These are phyloP conservation scores for Regulus satrapa DNA, from an alignment of 2,113 vertebrate species.

Conservation along the genomic window DNA sequence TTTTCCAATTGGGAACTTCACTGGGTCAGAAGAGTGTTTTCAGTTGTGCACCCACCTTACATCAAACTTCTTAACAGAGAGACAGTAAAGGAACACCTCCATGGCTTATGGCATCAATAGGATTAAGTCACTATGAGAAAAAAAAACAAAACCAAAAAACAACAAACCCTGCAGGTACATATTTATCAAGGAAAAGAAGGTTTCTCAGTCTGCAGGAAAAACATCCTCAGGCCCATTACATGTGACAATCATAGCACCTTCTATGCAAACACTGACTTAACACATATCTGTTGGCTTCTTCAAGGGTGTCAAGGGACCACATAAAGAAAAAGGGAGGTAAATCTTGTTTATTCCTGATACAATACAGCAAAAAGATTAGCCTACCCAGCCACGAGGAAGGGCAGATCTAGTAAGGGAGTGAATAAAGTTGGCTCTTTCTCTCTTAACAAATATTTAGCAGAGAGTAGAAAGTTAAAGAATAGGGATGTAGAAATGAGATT, in stretches of 20 bases:
- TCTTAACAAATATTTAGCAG: conserved; percentile 5
- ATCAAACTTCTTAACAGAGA: not conserved
- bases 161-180: not conserved
- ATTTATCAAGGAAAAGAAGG: not conserved
- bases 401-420: not conserved
- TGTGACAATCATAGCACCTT: not conserved
- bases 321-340: not conserved
- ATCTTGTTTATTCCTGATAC: not conserved
- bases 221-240: not conserved
- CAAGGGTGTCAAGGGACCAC: not conserved
- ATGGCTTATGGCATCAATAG: not conserved
- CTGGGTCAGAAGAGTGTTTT: not conserved
- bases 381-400: not conserved
- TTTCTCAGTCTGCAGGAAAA: not conserved
- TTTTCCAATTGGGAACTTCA: not conserved
- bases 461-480: not conserved
- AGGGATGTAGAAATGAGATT: not conserved
- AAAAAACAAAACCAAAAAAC: too few relatives aligned
- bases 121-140: not conserved
- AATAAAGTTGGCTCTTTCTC: not conserved
- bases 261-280: not conserved
- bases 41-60: not conserved
- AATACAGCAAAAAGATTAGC: not conserved
- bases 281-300: not conserved
- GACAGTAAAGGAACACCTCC: not conserved